Evolutionary conservation across 1,140 invertebrate species (phyloP).

Genomic region (Marisa cornuarietis): DNA sequence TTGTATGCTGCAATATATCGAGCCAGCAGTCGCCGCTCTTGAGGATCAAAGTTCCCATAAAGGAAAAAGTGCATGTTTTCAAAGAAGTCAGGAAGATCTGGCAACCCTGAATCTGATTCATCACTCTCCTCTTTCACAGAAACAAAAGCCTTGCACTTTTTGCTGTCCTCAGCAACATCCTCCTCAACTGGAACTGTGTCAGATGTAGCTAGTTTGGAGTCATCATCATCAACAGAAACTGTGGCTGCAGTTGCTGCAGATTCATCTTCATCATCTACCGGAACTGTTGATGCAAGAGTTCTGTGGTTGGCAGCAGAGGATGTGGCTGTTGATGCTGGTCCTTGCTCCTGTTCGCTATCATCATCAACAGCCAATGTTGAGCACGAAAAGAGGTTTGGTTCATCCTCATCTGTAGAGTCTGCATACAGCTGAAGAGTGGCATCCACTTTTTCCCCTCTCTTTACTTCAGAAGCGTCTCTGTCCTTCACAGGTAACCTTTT

Average conservation of each 20-base stretch:
- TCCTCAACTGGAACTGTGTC: neutral
- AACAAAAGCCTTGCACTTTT: too few relatives aligned
- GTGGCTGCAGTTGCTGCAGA: too few relatives aligned
- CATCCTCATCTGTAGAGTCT: slow-evolving; percentile 57
- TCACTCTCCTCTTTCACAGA: slow-evolving; percentile 23
- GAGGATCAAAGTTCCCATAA: slow-evolving; percentile 57
- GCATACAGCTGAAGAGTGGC: slow-evolving; percentile 31
- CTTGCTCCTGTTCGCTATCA: too few relatives aligned
- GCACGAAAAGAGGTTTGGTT: slow-evolving; percentile 9
- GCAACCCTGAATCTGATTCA: slow-evolving; percentile 54
- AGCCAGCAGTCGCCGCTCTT: slow-evolving; percentile 47
- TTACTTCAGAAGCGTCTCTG: too few relatives aligned
- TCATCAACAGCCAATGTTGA: neutral
- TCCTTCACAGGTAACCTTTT: too few relatives aligned
- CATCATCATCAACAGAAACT: neutral
- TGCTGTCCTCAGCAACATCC: neutral
- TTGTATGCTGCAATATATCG: slow-evolving; percentile 63
- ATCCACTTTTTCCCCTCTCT: neutral
- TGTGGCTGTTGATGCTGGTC: too few relatives aligned
- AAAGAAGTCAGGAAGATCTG: slow-evolving; percentile 64
- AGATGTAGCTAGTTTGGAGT: neutral
- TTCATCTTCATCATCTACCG: slow-evolving; percentile 1
- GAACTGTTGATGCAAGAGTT: neutral
- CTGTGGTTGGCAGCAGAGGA: too few relatives aligned
- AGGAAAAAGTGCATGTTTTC: slow-evolving; percentile 62